phyloP scores from a whole-genome alignment of 2,888 invertebrate genomes.

The Zygaena filipendulae region DNA sequence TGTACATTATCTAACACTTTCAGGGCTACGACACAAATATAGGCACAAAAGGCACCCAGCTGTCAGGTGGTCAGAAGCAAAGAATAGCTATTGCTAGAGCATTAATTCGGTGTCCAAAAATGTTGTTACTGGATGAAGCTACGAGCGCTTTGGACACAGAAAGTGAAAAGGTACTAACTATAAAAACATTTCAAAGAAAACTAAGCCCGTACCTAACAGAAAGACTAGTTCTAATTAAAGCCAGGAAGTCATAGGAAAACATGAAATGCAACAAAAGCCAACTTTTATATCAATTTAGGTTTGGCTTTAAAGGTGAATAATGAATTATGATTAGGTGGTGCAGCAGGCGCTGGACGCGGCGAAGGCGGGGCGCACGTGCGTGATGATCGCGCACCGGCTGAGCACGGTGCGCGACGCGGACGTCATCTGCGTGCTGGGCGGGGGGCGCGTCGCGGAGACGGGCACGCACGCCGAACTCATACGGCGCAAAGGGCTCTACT shows the following conservation, averaged over 20 bases:
- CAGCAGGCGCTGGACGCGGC: conserved; percentile 89
- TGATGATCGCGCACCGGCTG: conserved; percentile 88
- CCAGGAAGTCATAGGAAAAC: too few relatives aligned
- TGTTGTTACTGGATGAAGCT: conserved; percentile 84
- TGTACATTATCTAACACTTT: conserved; percentile 15
- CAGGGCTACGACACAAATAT: conserved; percentile 84
- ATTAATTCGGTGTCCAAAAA: conserved; percentile 79
- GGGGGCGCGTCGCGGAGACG: conserved; percentile 76
- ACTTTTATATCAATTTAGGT: too few relatives aligned
- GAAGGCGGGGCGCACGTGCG: conserved; percentile 83
- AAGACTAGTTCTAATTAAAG: too few relatives aligned
- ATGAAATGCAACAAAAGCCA: too few relatives aligned
- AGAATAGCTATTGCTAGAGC: conserved; percentile 89
- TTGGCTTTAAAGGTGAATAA: too few relatives aligned
- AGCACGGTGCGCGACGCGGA: conserved; percentile 88
- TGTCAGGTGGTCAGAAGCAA: conserved; percentile 88
- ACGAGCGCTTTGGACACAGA: conserved; percentile 88
- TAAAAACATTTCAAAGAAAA: too few relatives aligned
- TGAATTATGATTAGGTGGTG: conserved; percentile 72
- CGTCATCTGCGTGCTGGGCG: conserved; percentile 76
- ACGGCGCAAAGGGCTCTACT: conserved; percentile 73
- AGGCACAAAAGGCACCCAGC: conserved; percentile 80
- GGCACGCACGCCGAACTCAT: conserved; percentile 78
- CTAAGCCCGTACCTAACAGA: too few relatives aligned
- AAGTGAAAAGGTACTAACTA: conserved; percentile 87